Evolutionary conservation across 2,797 vertebrate species (phyloP).

Genomic region (Schizothorax lantsangensis): DNA sequence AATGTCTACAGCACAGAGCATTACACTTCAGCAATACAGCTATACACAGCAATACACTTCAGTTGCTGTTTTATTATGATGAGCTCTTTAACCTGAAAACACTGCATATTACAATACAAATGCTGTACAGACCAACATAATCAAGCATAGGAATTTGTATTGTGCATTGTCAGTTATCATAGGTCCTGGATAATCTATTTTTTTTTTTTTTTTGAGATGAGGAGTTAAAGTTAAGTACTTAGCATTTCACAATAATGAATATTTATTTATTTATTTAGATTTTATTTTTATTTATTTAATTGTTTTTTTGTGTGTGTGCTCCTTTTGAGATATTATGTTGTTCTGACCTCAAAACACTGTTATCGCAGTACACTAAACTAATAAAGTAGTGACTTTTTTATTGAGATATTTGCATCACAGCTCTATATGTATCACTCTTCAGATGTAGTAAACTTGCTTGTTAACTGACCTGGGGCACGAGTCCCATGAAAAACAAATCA

Average conservation of each 20-base stretch:
- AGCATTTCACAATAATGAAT: background rate
- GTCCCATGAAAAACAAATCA: background rate
- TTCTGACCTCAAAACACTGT: background rate
- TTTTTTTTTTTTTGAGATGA: background rate
- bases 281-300: too few relatives aligned
- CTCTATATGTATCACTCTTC: background rate
- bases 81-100: background rate
- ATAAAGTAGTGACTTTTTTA: background rate
- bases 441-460: background rate
- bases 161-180: background rate
- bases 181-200: background rate
- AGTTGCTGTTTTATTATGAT: background rate
- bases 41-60: background rate
- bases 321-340: background rate
- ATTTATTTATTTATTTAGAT: background rate
- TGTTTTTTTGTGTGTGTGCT: background rate
- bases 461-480: background rate
- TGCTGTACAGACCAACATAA: background rate
- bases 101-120: background rate
- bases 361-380: background rate
- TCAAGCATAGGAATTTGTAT: background rate
- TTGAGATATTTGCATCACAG: background rate
- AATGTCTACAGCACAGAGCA: background rate
- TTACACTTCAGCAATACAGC: background rate
- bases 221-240: background rate